Evolutionary conservation across 1,140 invertebrate genomes (phyloP).

Genomic region (Brachionus angularis): DNA sequence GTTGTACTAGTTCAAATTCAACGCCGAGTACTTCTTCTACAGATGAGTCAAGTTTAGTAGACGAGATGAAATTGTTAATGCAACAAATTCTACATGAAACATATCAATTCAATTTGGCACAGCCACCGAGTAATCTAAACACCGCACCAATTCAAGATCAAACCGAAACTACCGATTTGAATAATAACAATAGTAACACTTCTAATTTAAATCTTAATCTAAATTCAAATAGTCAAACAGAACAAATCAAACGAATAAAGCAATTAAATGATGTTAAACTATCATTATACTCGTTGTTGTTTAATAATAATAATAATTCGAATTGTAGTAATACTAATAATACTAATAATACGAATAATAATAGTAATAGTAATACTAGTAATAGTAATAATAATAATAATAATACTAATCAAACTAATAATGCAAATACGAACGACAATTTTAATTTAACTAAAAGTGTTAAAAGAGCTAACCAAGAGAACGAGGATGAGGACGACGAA

Average conservation of each 20-base stretch:
- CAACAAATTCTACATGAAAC: conserved; percentile 29
- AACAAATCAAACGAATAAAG: not conserved
- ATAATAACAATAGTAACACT: too few species aligned
- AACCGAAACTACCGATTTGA: not conserved
- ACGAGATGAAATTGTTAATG: conserved; percentile 32
- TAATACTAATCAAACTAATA: too few species aligned
- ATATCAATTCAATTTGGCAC: conserved; percentile 22
- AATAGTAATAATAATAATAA: too few species aligned
- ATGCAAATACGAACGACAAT: too few species aligned
- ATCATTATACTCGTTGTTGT: conserved; percentile 1
- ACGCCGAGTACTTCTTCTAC: not conserved
- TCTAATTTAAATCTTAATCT: too few species aligned
- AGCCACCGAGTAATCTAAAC: conserved; percentile 11
- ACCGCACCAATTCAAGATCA: not conserved
- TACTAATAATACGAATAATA: too few species aligned
- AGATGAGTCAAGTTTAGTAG: not conserved
- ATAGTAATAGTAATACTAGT: too few species aligned
- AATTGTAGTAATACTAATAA: too few species aligned
- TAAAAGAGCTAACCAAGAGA: not conserved
- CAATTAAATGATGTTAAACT: conserved; percentile 15
- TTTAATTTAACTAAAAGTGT: not conserved
- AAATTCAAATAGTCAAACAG: conserved; percentile 16
- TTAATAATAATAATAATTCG: not conserved
- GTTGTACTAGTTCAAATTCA: too few species aligned
- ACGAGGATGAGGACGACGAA: not conserved